Evolutionary conservation across 1,140 invertebrate genomes (phyloP).

Genomic region (Saxidomus purpurata): DNA sequence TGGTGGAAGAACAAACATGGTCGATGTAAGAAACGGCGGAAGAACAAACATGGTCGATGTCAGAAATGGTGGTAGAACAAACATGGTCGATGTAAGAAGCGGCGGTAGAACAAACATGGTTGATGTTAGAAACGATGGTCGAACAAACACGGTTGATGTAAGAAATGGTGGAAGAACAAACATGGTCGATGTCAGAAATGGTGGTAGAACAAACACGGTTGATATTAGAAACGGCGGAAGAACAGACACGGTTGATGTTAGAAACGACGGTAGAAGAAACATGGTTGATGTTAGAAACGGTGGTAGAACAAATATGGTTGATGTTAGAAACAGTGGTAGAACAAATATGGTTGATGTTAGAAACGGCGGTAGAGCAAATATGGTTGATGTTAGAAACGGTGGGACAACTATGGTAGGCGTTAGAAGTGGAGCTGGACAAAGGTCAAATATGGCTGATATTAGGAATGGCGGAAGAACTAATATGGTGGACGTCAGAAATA

Average conservation of each 20-base stretch:
- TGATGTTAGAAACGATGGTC: constrained; percentile 14
- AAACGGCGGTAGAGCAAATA: constrained; percentile 14
- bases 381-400: constrained; percentile 37
- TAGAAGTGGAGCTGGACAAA: background rate
- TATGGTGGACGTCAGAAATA: constrained; percentile 36
- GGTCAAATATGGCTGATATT: constrained; percentile 41
- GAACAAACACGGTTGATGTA: constrained; percentile 24
- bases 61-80: background rate
- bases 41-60: constrained; percentile 45
- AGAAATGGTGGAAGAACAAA: constrained; percentile 7
- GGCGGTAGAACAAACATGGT: background rate
- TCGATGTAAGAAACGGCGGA: constrained; percentile 10
- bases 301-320: constrained; percentile 23
- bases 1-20: constrained; percentile 8
- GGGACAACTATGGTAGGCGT: background rate
- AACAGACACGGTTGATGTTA: background rate
- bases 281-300: constrained; percentile 42
- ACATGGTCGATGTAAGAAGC: constrained; percentile 34
- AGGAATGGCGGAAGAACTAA: background rate
- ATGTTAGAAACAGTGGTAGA: background rate
- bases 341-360: constrained; percentile 18
- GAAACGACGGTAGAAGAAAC: background rate
- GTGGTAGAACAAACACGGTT: background rate
- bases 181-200: constrained; percentile 42
- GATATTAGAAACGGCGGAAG: background rate